These are phyloP conservation scores for Furcifer pardalis DNA, from an alignment of 2,797 vertebrate genomes.

Conservation along the genomic window DNA sequence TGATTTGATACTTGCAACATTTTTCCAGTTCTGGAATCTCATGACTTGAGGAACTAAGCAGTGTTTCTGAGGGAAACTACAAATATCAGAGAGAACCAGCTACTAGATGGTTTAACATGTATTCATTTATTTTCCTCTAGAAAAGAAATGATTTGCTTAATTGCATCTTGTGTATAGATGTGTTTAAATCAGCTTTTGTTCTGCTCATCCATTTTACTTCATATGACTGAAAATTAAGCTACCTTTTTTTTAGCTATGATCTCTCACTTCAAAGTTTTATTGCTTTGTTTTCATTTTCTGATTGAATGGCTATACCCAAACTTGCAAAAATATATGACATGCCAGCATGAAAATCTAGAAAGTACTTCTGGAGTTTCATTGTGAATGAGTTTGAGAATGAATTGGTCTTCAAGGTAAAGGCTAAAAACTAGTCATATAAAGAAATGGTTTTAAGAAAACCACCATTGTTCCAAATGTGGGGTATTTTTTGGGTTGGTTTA, in stretches of 20 bases:
- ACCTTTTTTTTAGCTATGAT: background rate
- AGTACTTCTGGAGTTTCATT: background rate
- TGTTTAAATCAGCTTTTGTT: background rate
- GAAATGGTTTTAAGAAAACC: background rate
- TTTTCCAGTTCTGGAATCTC: no score
- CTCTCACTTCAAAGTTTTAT: conserved; percentile 17
- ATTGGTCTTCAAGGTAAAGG: background rate
- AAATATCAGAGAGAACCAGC: background rate
- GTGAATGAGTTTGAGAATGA: background rate
- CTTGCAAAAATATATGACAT: background rate
- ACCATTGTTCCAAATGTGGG: background rate
- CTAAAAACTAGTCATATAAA: background rate
- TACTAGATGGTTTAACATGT: background rate
- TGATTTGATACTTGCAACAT: background rate
- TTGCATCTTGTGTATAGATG: conserved; percentile 10
- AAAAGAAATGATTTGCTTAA: conserved; percentile 9
- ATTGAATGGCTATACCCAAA: background rate
- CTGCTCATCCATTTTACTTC: background rate
- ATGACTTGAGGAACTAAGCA: background rate
- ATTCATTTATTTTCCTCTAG: background rate
- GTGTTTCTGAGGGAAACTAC: background rate
- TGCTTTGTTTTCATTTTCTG: conserved; percentile 16
- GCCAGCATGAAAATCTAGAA: conserved; percentile 13
- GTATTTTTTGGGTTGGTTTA: background rate
- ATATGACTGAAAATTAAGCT: conserved; percentile 20